These are phyloP conservation scores for Pachyramphus minor DNA, from an alignment of 2,113 vertebrate species.

Conservation along the genomic window DNA sequence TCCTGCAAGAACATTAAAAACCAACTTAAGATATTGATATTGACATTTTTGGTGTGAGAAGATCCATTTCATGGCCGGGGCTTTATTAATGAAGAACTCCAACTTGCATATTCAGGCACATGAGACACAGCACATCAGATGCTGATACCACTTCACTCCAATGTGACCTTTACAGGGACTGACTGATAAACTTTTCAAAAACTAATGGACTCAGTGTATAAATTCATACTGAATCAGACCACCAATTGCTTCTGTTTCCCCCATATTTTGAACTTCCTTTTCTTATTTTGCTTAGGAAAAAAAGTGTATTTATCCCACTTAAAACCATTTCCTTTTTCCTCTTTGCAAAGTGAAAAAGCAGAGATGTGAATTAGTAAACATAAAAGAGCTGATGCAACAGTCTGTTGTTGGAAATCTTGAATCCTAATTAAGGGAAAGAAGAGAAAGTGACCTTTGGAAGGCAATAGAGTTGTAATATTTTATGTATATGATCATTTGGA, in stretches of 20 bases:
- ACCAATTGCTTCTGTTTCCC: background rate
- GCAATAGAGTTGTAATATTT: slow-evolving; percentile 49
- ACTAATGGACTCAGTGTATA: background rate
- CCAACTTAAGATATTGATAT: background rate
- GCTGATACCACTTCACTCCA: background rate
- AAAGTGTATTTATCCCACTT: background rate
- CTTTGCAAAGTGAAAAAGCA: slow-evolving; percentile 67
- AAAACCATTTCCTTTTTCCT: slow-evolving; percentile 46
- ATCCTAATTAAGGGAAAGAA: slow-evolving; percentile 67
- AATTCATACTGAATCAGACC: background rate
- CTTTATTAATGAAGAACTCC: background rate
- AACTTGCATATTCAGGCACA: background rate
- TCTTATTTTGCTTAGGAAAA: background rate
- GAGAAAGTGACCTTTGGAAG: slow-evolving; percentile 38
- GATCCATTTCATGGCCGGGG: background rate
- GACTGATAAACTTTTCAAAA: background rate
- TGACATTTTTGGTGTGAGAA: background rate
- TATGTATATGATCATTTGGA: slow-evolving; percentile 40
- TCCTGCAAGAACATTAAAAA: background rate
- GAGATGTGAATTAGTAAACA: slow-evolving; percentile 52
- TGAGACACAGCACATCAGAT: background rate
- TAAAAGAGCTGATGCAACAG: background rate
- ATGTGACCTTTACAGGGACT: background rate
- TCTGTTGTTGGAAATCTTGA: slow-evolving; percentile 64
- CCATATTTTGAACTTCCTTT: background rate